Percentiles rank a stretch among this genome's conserved stretches.
Conservation (phyloP, 1,140 invertebrate species). For the Tetragonula clypearis region DNA sequence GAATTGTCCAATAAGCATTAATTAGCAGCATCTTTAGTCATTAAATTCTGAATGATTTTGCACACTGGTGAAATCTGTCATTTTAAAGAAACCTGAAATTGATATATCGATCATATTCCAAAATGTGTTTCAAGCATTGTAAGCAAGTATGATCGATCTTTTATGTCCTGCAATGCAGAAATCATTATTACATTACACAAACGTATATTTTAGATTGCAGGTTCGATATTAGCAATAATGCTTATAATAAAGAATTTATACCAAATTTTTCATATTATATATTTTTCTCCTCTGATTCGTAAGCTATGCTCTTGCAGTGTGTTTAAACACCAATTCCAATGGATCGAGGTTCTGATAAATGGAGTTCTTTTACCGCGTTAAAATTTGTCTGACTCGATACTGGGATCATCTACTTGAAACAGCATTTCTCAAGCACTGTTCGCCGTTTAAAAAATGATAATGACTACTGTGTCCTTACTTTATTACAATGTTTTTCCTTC, state of each 20-base stretch:
- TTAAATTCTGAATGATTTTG: no score
- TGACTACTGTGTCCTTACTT: background rate
- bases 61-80: no score
- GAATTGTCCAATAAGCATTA: no score
- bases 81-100: no score
- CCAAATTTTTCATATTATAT: background rate
- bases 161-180: background rate
- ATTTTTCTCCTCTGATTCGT: background rate
- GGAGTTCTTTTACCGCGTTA: background rate
- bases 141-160: background rate
- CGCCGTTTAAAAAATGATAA: background rate
- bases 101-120: background rate
- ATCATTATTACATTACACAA: background rate
- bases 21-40: no score
- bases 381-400: background rate
- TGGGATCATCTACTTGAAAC: conserved; percentile 28
- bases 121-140: background rate
- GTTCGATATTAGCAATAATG: no score
- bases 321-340: background rate
- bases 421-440: conserved; percentile 26
- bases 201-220: no score
- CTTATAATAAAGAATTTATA: background rate
- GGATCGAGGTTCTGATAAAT: background rate
- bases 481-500: background rate
- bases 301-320: background rate